Base-by-base conservation (phyloP, 2,113 vertebrate species). In the Balaeniceps rex region DNA sequence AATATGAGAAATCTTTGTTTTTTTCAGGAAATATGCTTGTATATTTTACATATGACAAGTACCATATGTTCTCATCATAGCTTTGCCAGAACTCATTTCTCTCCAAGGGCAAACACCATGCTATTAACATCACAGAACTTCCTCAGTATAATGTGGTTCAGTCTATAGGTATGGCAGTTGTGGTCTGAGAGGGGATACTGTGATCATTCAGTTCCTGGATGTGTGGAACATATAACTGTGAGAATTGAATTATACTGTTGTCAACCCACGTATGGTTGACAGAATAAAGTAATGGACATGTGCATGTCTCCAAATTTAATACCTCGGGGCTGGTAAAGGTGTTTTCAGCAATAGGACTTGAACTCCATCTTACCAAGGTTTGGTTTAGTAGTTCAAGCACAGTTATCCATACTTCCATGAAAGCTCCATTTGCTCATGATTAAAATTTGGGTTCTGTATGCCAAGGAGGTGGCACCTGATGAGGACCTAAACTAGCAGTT, bases 371-470 rank as follows among this genome's bases (percentile, higher is more conserved):
- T 77, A 63, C 13, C 19, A 63, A 80, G 29, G 38, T 9, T n/a
- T 76, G 38, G 44, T 89, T 80, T 72, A 52, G 26, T 66, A 76
- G 60, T 66, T 68, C 3, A 19, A 94, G 40, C 40, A 72, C 24
- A 77, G 76, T 83, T 92, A 82, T 58, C 68, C 68, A 46, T 60
- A 83, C 54, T 94, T 94, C 7, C 6, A 19, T 55, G 79, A 96
- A 95, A 86, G 66, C 26, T 70, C 49, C 57, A 42, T 96, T 96
- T 95, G 68, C 49, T 96, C 72, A 84, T 75, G 58, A 80, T 95
- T 95, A 96, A 89, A 91, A 95, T 80, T 64, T 78, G 29, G 28
- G 44, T 76, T 92, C 47, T 88, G 21, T 61, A 74, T 8, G 5
- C 89, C 75, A 84, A 77, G 54, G 46, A 95, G 42, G 85, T 46